These are phyloP conservation scores for Mylabris phalerata DNA, from an alignment of 1,140 invertebrate genomes.

Conservation along the genomic window DNA sequence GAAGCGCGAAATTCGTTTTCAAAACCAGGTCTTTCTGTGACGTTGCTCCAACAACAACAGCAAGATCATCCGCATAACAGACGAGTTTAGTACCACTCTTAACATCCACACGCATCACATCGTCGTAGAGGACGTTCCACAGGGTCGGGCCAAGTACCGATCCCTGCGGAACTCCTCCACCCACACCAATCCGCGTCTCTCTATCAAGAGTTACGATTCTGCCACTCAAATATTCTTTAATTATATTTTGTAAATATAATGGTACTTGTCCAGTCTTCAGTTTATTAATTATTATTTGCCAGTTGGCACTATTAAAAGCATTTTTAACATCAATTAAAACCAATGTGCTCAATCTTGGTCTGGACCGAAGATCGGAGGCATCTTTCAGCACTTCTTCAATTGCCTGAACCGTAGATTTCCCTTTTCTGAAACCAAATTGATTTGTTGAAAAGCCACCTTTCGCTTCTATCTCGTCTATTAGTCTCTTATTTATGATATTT, in stretches of 20 bases:
- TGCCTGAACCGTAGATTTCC: neutral
- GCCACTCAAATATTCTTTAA: constrained; percentile 13
- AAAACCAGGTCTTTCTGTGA: neutral
- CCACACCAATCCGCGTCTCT: neutral
- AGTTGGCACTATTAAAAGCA: no score
- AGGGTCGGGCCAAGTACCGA: no score
- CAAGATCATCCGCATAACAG: constrained; percentile 34
- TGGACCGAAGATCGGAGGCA: no score
- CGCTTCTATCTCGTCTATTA: neutral
- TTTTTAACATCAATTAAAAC: no score
- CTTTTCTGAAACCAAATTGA: neutral
- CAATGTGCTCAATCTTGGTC: no score
- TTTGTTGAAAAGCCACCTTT: neutral
- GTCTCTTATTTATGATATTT: constrained; percentile 4
- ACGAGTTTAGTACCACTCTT: constrained; percentile 3
- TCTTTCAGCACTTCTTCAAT: no score
- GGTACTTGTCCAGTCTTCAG: neutral
- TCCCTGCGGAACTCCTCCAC: constrained; percentile 29
- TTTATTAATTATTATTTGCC: neutral
- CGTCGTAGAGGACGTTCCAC: no score
- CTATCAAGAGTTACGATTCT: constrained; percentile 8
- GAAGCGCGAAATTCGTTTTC: neutral
- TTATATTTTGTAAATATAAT: constrained; percentile 3
- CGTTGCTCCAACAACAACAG: constrained; percentile 9
- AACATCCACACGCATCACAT: constrained; percentile 21